Base-by-base conservation (phyloP, 2,888 invertebrate species). In the Cryptophagus acutangulus region DNA sequence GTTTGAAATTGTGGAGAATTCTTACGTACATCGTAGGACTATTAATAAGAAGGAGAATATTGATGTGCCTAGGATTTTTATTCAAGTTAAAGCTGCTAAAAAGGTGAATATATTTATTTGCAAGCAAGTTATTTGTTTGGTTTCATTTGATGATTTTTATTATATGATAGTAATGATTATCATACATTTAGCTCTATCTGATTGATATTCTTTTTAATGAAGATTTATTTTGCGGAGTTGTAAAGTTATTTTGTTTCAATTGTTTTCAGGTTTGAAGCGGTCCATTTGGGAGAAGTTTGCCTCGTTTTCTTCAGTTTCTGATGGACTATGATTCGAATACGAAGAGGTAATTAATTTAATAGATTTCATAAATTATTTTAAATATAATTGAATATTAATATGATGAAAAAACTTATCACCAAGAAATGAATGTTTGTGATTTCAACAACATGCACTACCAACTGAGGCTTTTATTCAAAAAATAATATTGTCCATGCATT, bases 41-140 rank as follows among this genome's bases (percentile, higher is more conserved):
- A 75, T 94, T 0, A 99, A 99, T 70, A 75, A 84, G 38, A 95
- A 96, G 61, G 92, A 96, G 71, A 84, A 86, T 6, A 75, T 97
- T 33, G 83, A 91, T 74, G 93, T 92, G 0, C 88, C 88, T 0
- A 77, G 97, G 47, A 85, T 92, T 55, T 99, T 96, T 73, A 78
- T 97, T 0, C 97, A 99, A 70, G 90, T 84, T 2, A 89, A 89
- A 74, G 89, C 88, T 58, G 40, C 15, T 17, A 60, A 58, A n/a
- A n/a, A 39, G 45, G 44, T 6, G 12, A 18, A 24, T 37, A 28
- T 6, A 16, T 15, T 13, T 16, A 10, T 26, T 13, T 9, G 16
- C 9, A 13, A 33, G 17, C 6, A 9, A 13, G 33, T 33, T 33
- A 5, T 14, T 14, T 16, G 9, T 8, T 9, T 31, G 24, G 16